A percentile compares a stretch with the other conserved stretches of the same genome.
These are phyloP conservation scores for Cephus cinctus DNA, from an alignment of 1,140 invertebrate genomes.

Conservation along the genomic window DNA sequence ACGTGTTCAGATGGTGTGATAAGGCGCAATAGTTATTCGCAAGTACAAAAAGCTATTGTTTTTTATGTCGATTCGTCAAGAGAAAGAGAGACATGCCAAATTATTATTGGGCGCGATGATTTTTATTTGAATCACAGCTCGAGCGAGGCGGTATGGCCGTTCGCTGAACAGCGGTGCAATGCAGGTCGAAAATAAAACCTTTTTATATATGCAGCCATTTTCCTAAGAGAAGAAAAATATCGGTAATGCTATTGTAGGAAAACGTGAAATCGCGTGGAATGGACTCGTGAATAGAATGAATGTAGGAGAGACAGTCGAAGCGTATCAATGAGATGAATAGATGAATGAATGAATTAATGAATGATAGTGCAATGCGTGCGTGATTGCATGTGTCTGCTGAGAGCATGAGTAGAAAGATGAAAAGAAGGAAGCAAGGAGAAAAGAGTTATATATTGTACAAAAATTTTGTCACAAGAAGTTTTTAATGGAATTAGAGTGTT, in stretches of 20 bases:
- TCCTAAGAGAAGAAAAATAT: constrained; percentile 16
- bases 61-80: constrained; percentile 10
- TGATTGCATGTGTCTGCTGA: not conserved
- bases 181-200: constrained; percentile 21
- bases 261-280: no score
- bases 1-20: no score
- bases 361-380: no score
- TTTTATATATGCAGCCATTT: constrained; percentile 29
- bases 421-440: constrained; percentile 5
- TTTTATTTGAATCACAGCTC: constrained; percentile 14
- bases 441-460: constrained; percentile 30
- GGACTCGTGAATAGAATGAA: no score
- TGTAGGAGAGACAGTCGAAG: no score
- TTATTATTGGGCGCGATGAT: constrained; percentile 7
- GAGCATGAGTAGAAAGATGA: constrained; percentile 11
- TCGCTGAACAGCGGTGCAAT: constrained; percentile 24
- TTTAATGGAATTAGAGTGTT: constrained; percentile 36
- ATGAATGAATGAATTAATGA: no score
- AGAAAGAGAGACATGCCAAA: not conserved
- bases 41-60: constrained; percentile 28
- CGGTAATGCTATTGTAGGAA: no score
- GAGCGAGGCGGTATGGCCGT: constrained; percentile 21
- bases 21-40: constrained; percentile 22
- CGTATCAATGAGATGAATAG: no score
- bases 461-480: constrained; percentile 25